phyloP scores from a whole-genome alignment of 2,797 vertebrate species.

The Cuculus canorus region DNA sequence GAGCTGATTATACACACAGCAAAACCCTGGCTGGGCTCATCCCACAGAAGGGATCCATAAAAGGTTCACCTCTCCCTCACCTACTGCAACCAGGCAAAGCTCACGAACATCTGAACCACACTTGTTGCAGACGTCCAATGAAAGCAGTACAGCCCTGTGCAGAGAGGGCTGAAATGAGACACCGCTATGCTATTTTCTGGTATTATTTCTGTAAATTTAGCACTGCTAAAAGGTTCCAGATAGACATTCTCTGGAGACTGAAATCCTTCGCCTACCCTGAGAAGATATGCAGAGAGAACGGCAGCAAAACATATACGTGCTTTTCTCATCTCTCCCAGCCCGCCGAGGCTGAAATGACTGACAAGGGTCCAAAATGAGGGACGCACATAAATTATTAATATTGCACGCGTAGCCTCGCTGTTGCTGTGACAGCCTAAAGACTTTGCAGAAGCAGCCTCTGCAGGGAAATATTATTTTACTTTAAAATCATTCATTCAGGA shows the following conservation, averaged over 20 bases:
- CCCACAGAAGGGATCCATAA: constrained; percentile 6
- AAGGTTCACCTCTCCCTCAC: constrained; percentile 17
- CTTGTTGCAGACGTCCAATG: neutral
- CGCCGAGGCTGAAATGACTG: constrained; percentile 40
- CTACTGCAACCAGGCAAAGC: constrained; percentile 5
- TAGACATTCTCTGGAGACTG: neutral
- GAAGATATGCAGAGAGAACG: constrained; percentile 17
- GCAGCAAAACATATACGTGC: neutral
- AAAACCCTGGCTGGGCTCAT: constrained; percentile 10
- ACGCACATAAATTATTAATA: constrained; percentile 44
- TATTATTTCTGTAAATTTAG: constrained; percentile 53
- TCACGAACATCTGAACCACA: neutral
- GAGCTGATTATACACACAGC: neutral
- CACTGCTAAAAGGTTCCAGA: constrained; percentile 41
- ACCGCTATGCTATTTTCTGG: constrained; percentile 37
- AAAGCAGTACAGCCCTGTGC: neutral
- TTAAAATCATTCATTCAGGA: constrained; percentile 53
- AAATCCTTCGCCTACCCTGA: constrained; percentile 30
- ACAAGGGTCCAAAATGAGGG: constrained; percentile 47
- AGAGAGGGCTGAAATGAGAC: constrained; percentile 35
- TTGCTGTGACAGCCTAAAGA: constrained; percentile 34
- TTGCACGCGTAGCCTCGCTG: neutral
- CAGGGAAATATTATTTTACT: constrained; percentile 35
- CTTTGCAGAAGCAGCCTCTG: constrained; percentile 26
- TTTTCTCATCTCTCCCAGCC: constrained; percentile 26